These are phyloP conservation scores for Acanthurus leucopareius DNA, from an alignment of 2,797 vertebrate genomes.

Conservation along the genomic window DNA sequence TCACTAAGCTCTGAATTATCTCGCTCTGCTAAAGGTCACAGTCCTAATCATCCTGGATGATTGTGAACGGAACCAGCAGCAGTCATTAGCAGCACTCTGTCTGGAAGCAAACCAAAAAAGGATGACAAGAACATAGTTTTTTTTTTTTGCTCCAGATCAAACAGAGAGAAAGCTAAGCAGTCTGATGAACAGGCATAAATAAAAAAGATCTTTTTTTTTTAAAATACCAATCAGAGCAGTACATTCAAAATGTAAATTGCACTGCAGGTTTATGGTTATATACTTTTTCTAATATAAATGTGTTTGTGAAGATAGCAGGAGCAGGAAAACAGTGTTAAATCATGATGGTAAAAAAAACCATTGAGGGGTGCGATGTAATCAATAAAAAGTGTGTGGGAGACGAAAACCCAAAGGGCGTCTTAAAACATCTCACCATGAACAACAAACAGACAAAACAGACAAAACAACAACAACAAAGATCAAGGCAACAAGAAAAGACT, in stretches of 20 bases:
- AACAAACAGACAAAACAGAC: conserved; percentile 26
- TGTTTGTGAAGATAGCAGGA: conserved; percentile 6
- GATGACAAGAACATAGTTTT: conserved; percentile 58
- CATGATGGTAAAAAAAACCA: conserved; percentile 32
- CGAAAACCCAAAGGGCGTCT: conserved; percentile 33
- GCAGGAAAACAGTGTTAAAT: conserved; percentile 32
- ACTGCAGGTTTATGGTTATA: neutral
- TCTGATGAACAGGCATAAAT: conserved; percentile 12
- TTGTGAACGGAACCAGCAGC: conserved; percentile 66
- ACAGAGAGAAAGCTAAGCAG: neutral
- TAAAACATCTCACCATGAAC: conserved; percentile 38
- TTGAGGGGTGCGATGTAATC: conserved; percentile 37
- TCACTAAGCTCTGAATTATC: conserved; percentile 80
- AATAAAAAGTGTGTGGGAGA: conserved; percentile 38
- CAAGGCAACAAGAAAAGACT: conserved; percentile 31
- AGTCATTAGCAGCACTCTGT: conserved; percentile 77
- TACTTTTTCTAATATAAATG: neutral
- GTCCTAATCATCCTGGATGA: conserved; percentile 78
- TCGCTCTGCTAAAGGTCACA: conserved; percentile 81
- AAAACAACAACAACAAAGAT: conserved; percentile 41
- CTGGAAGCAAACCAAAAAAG: conserved; percentile 55
- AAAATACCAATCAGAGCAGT: neutral
- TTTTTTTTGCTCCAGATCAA: conserved; percentile 44
- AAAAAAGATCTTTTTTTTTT: neutral
- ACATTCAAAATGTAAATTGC: neutral